These are phyloP conservation scores for Oryzias woworae DNA, from an alignment of 2,113 vertebrate genomes.

Conservation along the genomic window DNA sequence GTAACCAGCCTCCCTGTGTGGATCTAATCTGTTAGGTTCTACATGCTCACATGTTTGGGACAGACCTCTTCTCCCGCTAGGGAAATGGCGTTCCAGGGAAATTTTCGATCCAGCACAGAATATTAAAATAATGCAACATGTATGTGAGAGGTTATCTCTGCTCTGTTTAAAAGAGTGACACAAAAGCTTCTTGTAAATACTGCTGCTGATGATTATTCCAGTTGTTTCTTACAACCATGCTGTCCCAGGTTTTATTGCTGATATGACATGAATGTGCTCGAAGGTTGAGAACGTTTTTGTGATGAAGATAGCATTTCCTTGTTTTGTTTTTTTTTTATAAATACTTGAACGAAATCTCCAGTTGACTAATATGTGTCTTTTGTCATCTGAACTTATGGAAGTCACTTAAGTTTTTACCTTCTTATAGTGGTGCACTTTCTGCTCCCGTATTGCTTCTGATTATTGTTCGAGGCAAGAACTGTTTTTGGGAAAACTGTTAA, in stretches of 20 bases:
- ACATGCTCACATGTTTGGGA: slow-evolving; percentile 43
- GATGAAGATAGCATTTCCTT: slow-evolving; percentile 25
- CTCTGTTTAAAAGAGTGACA: slow-evolving; percentile 72
- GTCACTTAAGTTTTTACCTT: slow-evolving; percentile 13
- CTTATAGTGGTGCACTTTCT: slow-evolving; percentile 50
- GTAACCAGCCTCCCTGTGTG: slow-evolving; percentile 29
- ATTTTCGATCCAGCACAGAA: slow-evolving; percentile 37
- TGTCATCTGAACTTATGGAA: slow-evolving; percentile 27
- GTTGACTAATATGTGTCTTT: slow-evolving; percentile 34
- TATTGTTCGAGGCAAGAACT: slow-evolving; percentile 25
- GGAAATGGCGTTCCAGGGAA: slow-evolving; percentile 64
- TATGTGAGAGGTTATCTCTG: slow-evolving; percentile 52
- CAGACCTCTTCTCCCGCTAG: slow-evolving; percentile 56
- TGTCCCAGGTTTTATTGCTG: slow-evolving; percentile 45
- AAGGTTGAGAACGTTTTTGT: slow-evolving; percentile 18
- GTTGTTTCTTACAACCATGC: slow-evolving; percentile 50
- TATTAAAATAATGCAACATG: slow-evolving; percentile 55
- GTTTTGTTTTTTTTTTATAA: slow-evolving; percentile 23
- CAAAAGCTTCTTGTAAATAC: slow-evolving; percentile 64
- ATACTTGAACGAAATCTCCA: slow-evolving; percentile 19
- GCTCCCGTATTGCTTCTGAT: slow-evolving; percentile 45
- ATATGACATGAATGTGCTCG: slow-evolving; percentile 51
- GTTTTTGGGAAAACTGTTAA: slow-evolving; percentile 39
- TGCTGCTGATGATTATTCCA: slow-evolving; percentile 45
- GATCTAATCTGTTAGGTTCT: slow-evolving; percentile 38